Conservation (phyloP, 2,888 invertebrate genomes). For the Apotomis capreana region DNA sequence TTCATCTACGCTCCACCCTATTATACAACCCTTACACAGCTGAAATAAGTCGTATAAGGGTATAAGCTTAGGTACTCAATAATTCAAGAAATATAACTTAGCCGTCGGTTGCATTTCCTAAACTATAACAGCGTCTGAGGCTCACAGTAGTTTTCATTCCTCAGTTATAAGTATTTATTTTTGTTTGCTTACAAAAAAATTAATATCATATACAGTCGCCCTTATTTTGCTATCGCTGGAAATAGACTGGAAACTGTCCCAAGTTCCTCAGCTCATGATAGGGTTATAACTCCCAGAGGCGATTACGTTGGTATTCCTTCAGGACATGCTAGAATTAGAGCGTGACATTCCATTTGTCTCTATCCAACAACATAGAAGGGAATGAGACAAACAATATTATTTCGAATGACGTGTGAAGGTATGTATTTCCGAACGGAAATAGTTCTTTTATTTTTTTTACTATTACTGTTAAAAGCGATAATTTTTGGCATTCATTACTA, state of each 20-base stretch:
- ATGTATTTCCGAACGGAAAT: slow-evolving; percentile 16
- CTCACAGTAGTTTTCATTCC: too few relatives aligned
- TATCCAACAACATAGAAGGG: slow-evolving; percentile 1
- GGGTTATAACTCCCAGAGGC: slow-evolving; percentile 36
- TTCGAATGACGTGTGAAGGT: neutral
- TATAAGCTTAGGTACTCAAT: too few relatives aligned
- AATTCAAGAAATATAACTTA: too few relatives aligned
- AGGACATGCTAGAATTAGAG: neutral
- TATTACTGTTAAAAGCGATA: slow-evolving; percentile 1
- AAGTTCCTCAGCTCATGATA: slow-evolving; percentile 41
- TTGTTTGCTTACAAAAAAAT: neutral
- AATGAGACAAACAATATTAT: neutral
- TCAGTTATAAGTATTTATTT: neutral
- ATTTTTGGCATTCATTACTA: slow-evolving; percentile 18
- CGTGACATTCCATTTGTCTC: slow-evolving; percentile 1
- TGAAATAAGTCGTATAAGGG: too few relatives aligned
- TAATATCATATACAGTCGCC: neutral
- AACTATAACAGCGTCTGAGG: too few relatives aligned
- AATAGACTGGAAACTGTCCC: slow-evolving; percentile 45
- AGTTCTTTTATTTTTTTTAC: neutral
- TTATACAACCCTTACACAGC: too few relatives aligned
- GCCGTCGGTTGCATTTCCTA: too few relatives aligned
- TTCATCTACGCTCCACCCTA: too few relatives aligned
- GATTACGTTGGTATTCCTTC: slow-evolving; percentile 17
- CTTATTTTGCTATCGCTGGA: slow-evolving; percentile 41